phyloP scores from a whole-genome alignment of 2,888 invertebrate species.

The Stictocephala bisonia region DNA sequence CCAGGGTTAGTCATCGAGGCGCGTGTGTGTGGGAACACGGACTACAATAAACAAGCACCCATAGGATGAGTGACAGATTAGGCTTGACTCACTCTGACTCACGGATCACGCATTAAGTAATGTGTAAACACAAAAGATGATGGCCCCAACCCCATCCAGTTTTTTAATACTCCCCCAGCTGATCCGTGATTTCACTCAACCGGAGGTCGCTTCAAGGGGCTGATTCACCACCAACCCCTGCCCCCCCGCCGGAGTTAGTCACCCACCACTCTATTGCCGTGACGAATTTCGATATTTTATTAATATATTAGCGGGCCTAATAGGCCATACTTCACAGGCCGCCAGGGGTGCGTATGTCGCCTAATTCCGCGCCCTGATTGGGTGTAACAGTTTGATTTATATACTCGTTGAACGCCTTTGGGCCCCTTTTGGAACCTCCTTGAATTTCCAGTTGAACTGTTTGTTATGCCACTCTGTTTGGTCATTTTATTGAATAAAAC shows the following conservation, averaged over 20 bases:
- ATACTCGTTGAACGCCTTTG: too few relatives aligned
- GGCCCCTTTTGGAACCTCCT: too few relatives aligned
- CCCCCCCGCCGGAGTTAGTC: conserved; percentile 16
- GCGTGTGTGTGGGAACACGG: neutral
- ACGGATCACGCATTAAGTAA: conserved; percentile 48
- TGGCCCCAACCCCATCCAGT: conserved; percentile 35
- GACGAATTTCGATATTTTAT: conserved; percentile 47
- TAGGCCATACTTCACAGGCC: conserved; percentile 34
- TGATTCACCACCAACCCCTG: conserved; percentile 34
- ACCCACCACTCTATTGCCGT: conserved; percentile 38
- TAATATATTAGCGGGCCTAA: conserved; percentile 42
- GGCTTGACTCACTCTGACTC: conserved; percentile 46
- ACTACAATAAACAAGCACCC: conserved; percentile 26
- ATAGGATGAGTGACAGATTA: conserved; percentile 44
- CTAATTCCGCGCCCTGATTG: conserved; percentile 9
- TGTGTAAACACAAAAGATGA: conserved; percentile 46
- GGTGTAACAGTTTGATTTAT: conserved; percentile 22
- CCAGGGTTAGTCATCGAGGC: neutral
- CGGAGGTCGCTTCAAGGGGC: conserved; percentile 25
- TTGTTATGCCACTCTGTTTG: too few relatives aligned
- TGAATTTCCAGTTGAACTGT: too few relatives aligned
- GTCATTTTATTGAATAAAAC: too few relatives aligned
- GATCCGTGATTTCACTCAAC: conserved; percentile 47
- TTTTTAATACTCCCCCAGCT: conserved; percentile 46
- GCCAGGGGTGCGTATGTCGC: neutral